Evolutionary conservation across 2,113 vertebrate genomes (phyloP).

Genomic region (Callocephalon fimbriatum): DNA sequence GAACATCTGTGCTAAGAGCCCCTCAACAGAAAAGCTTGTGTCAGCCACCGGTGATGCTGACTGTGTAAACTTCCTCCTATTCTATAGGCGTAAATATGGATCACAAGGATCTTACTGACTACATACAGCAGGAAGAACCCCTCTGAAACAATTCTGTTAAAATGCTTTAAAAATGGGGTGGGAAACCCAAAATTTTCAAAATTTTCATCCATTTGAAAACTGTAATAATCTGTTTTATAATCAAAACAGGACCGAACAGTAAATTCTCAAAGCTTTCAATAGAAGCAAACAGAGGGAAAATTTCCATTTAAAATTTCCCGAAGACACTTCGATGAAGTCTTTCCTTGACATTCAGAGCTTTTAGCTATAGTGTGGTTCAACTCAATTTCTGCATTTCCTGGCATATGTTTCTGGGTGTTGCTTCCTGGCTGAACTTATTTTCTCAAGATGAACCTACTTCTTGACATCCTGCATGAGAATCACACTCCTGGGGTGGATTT

Average conservation of each 20-base stretch:
- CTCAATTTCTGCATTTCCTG: neutral
- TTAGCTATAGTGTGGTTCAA: neutral
- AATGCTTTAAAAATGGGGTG: neutral
- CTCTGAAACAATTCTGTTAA: neutral
- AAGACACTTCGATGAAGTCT: neutral
- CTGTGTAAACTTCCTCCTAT: conserved; percentile 41
- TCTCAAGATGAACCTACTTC: neutral
- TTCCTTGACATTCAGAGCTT: neutral
- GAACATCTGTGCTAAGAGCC: conserved; percentile 63
- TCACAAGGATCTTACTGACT: neutral
- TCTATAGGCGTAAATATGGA: neutral
- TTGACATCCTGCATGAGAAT: neutral
- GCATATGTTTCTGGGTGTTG: neutral
- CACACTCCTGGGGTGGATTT: fast-evolving
- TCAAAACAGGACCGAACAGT: neutral
- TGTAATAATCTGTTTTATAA: neutral
- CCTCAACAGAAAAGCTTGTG: conserved; percentile 59
- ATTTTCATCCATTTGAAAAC: neutral
- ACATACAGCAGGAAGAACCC: neutral
- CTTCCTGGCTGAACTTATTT: neutral
- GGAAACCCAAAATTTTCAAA: neutral
- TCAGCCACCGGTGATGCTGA: conserved; percentile 41
- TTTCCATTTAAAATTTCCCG: neutral
- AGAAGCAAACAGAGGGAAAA: neutral
- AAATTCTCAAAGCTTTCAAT: neutral